These are phyloP conservation scores for Cheirogaleus medius DNA, from an alignment of 2,113 vertebrate genomes.

Conservation along the genomic window DNA sequence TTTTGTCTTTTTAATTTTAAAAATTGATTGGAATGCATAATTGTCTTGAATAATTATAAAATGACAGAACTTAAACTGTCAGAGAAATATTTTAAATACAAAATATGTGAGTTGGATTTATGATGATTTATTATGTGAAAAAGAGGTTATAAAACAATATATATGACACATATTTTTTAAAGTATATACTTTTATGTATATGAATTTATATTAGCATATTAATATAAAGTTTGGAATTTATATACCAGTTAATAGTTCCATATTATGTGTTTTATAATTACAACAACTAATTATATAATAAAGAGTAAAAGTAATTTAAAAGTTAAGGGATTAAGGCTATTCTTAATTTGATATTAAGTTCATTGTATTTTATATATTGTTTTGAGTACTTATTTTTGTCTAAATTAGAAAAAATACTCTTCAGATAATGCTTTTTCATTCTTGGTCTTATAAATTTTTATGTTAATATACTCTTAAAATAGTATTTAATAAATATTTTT, in stretches of 20 bases:
- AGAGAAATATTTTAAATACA: not conserved
- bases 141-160: not conserved
- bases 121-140: not conserved
- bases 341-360: conserved; percentile 17
- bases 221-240: not conserved
- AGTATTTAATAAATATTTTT: not conserved
- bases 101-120: not conserved
- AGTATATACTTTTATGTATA: not conserved
- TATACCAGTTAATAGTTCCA: not conserved
- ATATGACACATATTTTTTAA: not conserved
- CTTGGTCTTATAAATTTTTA: not conserved
- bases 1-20: not conserved
- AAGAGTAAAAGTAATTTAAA: not conserved
- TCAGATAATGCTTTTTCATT: not conserved
- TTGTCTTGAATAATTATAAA: conserved; percentile 27
- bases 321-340: not conserved
- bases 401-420: not conserved
- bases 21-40: not conserved
- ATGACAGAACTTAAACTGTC: not conserved
- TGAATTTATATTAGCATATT: not conserved
- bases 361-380: not conserved
- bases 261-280: not conserved
- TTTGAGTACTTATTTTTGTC: not conserved
- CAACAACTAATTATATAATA: too few relatives aligned
- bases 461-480: not conserved